Conservation (phyloP, 53 echinoderm and acorn worm species). For the Arbacia lixula region DNA sequence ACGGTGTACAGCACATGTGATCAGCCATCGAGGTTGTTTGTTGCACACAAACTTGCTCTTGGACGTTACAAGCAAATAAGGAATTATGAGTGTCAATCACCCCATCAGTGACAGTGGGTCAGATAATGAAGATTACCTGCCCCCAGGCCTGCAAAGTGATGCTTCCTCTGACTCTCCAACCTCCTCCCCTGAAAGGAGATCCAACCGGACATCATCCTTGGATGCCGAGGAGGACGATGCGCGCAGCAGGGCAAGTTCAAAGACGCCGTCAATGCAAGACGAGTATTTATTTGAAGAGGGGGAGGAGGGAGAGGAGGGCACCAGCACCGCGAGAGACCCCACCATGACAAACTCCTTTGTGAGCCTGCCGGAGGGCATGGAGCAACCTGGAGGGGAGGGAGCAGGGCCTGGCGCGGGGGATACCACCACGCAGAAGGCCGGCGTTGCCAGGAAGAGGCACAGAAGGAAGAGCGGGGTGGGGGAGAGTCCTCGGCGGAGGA, state of each 20-base stretch:
- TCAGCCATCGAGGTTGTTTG: too few species aligned
- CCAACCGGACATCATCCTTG: constrained; percentile 15
- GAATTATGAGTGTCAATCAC: constrained; percentile 34
- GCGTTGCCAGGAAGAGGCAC: constrained; percentile 14
- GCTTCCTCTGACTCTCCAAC: background rate
- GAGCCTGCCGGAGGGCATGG: constrained; percentile 71
- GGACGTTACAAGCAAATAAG: too few species aligned
- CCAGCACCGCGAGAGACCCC: background rate
- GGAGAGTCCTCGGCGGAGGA: constrained; percentile 15
- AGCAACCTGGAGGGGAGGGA: background rate
- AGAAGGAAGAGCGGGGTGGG: constrained; percentile 16
- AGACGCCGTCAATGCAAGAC: background rate
- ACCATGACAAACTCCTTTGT: constrained; percentile 67
- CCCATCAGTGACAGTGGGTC: constrained; percentile 47
- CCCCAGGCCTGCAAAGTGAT: constrained; percentile 59
- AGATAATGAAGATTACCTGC: constrained; percentile 52
- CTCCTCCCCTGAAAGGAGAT: background rate
- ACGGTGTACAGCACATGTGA: too few species aligned
- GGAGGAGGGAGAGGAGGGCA: background rate
- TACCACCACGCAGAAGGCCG: too few species aligned
- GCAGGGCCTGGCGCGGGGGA: background rate
- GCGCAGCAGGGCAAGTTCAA: constrained; percentile 5
- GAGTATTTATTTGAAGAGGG: background rate
- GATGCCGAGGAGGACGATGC: constrained; percentile 10
- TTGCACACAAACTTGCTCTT: too few species aligned